These are phyloP conservation scores for Oceanites oceanicus DNA, from an alignment of 2,113 vertebrate genomes.

Conservation along the genomic window DNA sequence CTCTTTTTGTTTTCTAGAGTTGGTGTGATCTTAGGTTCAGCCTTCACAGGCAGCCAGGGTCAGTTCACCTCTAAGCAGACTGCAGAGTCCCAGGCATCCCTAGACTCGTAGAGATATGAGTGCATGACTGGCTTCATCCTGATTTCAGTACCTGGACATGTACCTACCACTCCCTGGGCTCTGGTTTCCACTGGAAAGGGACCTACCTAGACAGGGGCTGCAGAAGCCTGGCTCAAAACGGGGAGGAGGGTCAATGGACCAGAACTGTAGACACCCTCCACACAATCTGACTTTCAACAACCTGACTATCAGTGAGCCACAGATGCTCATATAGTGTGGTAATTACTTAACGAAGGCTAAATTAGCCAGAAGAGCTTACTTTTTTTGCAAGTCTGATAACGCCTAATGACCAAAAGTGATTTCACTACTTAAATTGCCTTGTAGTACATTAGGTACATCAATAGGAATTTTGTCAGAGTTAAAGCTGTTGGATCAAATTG, in stretches of 20 bases:
- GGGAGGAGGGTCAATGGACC: no score
- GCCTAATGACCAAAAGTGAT: neutral
- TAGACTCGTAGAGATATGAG: fast-evolving
- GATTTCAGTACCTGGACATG: neutral
- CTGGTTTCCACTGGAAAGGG: neutral
- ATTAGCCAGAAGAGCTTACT: neutral
- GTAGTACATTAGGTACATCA: neutral
- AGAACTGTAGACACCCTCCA: neutral
- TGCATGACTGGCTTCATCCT: neutral
- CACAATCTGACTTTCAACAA: neutral
- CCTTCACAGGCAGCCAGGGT: neutral
- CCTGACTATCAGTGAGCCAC: neutral
- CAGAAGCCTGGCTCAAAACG: neutral
- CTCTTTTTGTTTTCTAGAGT: neutral
- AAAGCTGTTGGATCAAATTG: neutral
- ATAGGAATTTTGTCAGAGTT: neutral
- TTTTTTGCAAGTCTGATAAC: neutral
- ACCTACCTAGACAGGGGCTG: fast-evolving
- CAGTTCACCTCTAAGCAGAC: neutral
- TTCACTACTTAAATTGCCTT: neutral
- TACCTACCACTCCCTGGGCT: neutral
- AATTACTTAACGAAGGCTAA: neutral
- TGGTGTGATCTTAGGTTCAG: fast-evolving
- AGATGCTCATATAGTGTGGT: neutral
- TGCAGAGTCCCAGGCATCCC: neutral